Evolutionary conservation across 2,888 invertebrate genomes (phyloP).

Genomic region (Dicranocentrus wangi): DNA sequence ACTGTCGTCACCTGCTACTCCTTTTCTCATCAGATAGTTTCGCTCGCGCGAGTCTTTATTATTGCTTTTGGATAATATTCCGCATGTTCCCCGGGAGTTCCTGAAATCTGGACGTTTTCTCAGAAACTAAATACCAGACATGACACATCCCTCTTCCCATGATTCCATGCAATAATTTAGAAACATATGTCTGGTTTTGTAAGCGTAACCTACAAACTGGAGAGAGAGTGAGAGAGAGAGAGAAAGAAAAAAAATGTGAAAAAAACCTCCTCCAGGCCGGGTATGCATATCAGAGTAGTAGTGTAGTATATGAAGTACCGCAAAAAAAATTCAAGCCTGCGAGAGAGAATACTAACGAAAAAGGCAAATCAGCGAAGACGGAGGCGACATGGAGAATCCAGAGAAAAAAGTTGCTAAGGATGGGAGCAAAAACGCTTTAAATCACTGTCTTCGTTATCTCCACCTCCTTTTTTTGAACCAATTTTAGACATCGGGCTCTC

Average conservation of each 20-base stretch:
- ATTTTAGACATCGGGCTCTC: conserved; percentile 41
- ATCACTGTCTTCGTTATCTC: conserved; percentile 65
- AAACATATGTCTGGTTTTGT: conserved; percentile 1
- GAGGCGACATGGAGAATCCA: conserved; percentile 26
- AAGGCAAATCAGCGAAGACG: conserved; percentile 61
- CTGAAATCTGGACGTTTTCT: background rate
- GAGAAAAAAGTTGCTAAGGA: conserved; percentile 24
- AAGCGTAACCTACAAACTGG: conserved; percentile 31
- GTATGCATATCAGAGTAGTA: too few relatives aligned
- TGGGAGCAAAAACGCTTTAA: conserved; percentile 54
- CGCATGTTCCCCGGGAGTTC: too few relatives aligned
- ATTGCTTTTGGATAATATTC: too few relatives aligned
- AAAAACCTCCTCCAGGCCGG: background rate
- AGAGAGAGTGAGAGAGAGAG: too few relatives aligned
- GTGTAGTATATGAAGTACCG: too few relatives aligned
- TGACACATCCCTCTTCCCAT: too few relatives aligned
- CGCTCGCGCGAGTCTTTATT: too few relatives aligned
- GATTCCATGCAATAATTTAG: too few relatives aligned
- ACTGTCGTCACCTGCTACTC: conserved; percentile 54
- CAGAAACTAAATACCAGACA: too few relatives aligned
- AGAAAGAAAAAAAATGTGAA: too few relatives aligned
- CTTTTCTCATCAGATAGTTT: conserved; percentile 9
- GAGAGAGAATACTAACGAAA: conserved; percentile 38
- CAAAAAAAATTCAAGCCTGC: conserved; percentile 18
- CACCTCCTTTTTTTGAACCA: conserved; percentile 57